These are phyloP conservation scores for Pachyseris speciosa DNA, from an alignment of 64 coral and sea anemone species.

Conservation along the genomic window DNA sequence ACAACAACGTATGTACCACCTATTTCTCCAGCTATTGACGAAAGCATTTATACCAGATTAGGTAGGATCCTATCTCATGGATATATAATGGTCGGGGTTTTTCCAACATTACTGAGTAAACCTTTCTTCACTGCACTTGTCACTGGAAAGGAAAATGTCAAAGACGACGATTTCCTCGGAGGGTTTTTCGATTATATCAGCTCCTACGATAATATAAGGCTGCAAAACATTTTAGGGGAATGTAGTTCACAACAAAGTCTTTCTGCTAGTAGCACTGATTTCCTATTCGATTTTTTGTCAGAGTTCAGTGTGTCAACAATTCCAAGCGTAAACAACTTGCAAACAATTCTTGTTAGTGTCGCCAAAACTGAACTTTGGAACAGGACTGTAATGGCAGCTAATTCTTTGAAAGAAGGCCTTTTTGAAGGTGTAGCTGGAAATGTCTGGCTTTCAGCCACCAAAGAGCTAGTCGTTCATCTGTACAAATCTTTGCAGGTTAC, in stretches of 20 bases:
- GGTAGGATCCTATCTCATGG: conserved; percentile 1
- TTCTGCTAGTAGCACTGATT: not conserved
- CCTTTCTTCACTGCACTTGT: not conserved
- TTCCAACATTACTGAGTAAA: not conserved
- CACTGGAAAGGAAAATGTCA: too few relatives aligned
- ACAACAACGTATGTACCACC: conserved; percentile 4
- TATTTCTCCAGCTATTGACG: not conserved
- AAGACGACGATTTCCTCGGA: too few relatives aligned
- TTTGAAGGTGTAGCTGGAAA: not conserved
- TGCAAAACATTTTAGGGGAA: not conserved
- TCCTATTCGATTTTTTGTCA: not conserved
- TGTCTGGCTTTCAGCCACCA: not conserved
- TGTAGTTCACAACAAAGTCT: not conserved
- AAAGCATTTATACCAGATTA: not conserved
- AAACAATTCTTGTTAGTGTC: not conserved
- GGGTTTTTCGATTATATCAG: not conserved
- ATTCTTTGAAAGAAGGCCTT: not conserved
- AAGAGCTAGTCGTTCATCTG: conserved; percentile 6
- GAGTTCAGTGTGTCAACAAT: not conserved
- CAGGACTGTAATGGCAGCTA: not conserved
- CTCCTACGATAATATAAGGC: not conserved
- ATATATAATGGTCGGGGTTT: not conserved
- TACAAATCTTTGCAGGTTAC: not conserved
- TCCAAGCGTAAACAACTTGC: not conserved
- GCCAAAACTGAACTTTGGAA: not conserved